Conservation (phyloP, 1,140 invertebrate genomes). For the Neodiprion lecontei region DNA sequence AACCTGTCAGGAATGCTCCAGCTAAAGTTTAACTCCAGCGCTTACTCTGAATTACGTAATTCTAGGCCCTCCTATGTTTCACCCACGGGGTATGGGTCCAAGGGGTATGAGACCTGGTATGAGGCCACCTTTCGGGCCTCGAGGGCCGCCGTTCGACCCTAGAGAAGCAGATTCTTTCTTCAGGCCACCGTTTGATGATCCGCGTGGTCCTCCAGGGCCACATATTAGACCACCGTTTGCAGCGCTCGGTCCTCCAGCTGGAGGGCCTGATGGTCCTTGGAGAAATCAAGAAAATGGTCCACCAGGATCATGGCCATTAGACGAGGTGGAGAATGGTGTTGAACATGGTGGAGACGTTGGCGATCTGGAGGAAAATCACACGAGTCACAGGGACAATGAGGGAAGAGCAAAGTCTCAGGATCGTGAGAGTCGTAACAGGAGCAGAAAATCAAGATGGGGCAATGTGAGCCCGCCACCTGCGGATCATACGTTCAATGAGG, state of each 20-base stretch:
- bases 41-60: neutral
- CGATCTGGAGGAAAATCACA: conserved; percentile 31
- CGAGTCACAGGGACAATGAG: conserved; percentile 26
- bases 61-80: conserved; percentile 62
- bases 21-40: neutral
- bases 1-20: too few species aligned
- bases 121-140: conserved; percentile 52
- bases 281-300: conserved; percentile 45
- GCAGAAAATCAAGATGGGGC: conserved; percentile 57
- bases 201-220: conserved; percentile 45
- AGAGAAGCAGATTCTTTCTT: conserved; percentile 52
- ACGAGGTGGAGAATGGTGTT: conserved; percentile 28
- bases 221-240: conserved; percentile 50
- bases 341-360: conserved; percentile 32
- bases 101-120: conserved; percentile 56
- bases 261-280: conserved; percentile 38
- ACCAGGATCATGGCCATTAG: conserved; percentile 35
- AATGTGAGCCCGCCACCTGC: conserved; percentile 51
- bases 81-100: conserved; percentile 60
- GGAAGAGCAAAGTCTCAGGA: conserved; percentile 32
- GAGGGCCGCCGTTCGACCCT: conserved; percentile 52
- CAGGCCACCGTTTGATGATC: conserved; percentile 56
- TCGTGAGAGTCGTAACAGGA: conserved; percentile 48
- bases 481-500: conserved; percentile 28
- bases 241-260: conserved; percentile 39